These are phyloP conservation scores for Melipona beecheii DNA, from an alignment of 2,888 invertebrate genomes.

Conservation along the genomic window DNA sequence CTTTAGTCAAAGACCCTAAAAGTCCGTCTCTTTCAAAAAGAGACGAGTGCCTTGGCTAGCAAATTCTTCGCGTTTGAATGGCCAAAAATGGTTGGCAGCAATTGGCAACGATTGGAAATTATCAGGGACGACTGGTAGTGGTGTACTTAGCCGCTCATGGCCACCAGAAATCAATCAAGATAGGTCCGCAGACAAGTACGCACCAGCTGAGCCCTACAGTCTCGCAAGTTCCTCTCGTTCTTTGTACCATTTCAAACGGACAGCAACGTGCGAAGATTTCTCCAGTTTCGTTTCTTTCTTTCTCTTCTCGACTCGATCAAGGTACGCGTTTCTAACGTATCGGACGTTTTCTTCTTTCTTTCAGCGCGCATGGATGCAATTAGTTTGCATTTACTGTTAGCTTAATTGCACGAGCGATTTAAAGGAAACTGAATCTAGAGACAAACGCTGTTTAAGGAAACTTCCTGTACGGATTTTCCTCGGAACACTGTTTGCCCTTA, in stretches of 20 bases:
- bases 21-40: neutral
- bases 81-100: slow-evolving; percentile 33
- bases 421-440: neutral
- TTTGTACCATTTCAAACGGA: neutral
- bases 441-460: neutral
- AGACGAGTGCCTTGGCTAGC: neutral
- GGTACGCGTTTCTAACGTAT: neutral
- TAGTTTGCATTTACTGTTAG: slow-evolving; percentile 20
- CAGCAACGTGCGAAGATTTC: slow-evolving; percentile 15
- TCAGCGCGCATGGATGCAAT: neutral
- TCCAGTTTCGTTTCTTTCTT: slow-evolving; percentile 33
- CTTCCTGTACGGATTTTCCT: neutral
- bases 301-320: neutral
- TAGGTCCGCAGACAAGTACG: slow-evolving; percentile 47
- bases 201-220: slow-evolving; percentile 9
- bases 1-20: no score
- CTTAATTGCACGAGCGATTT: slow-evolving; percentile 12
- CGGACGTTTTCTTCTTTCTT: neutral
- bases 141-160: slow-evolving; percentile 53
- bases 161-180: slow-evolving; percentile 66
- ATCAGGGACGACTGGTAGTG: slow-evolving; percentile 64
- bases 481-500: neutral
- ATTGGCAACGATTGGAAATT: slow-evolving; percentile 33
- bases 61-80: neutral
- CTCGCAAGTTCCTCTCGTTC: slow-evolving; percentile 15